A percentile compares a stretch with the other conserved stretches of the same genome.
These are phyloP conservation scores for Nibea coibor DNA, from an alignment of 2,113 vertebrate species.

Conservation along the genomic window DNA sequence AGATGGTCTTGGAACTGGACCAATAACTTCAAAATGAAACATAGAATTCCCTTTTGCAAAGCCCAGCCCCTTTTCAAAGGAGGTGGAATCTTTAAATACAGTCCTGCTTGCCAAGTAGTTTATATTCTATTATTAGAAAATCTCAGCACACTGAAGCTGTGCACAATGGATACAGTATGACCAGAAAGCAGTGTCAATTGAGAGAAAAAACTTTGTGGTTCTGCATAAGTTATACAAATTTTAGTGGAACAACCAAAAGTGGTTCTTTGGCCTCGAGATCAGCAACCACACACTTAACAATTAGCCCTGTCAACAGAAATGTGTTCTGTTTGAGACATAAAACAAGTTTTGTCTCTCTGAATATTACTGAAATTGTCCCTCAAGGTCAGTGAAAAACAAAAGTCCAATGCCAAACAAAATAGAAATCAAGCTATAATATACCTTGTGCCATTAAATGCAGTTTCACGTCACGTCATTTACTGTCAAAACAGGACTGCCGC, in stretches of 20 bases:
- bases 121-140: slow-evolving; percentile 80
- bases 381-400: slow-evolving; percentile 75
- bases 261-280: slow-evolving; percentile 75
- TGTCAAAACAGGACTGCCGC: slow-evolving; percentile 69
- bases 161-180: slow-evolving; percentile 76
- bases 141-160: slow-evolving; percentile 42
- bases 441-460: slow-evolving; percentile 68
- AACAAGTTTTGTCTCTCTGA: slow-evolving; percentile 77
- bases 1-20: slow-evolving; percentile 82
- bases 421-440: slow-evolving; percentile 68
- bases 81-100: slow-evolving; percentile 76
- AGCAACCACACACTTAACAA: slow-evolving; percentile 85
- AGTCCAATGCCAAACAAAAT: slow-evolving; percentile 72
- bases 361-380: slow-evolving; percentile 72
- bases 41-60: slow-evolving; percentile 76
- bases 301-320: slow-evolving; percentile 84
- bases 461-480: slow-evolving; percentile 73
- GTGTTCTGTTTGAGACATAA: slow-evolving; percentile 66
- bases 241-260: slow-evolving; percentile 77
- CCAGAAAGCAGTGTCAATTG: slow-evolving; percentile 55
- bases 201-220: slow-evolving; percentile 67
- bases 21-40: slow-evolving; percentile 86
- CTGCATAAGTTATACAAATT: slow-evolving; percentile 68
- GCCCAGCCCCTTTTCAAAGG: slow-evolving; percentile 63
- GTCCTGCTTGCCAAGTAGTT: slow-evolving; percentile 73